Evolutionary conservation across 2,888 invertebrate genomes (phyloP), one percentile per base, ranked within the genome.

Genomic region (Scrobipalpa costella): DNA sequence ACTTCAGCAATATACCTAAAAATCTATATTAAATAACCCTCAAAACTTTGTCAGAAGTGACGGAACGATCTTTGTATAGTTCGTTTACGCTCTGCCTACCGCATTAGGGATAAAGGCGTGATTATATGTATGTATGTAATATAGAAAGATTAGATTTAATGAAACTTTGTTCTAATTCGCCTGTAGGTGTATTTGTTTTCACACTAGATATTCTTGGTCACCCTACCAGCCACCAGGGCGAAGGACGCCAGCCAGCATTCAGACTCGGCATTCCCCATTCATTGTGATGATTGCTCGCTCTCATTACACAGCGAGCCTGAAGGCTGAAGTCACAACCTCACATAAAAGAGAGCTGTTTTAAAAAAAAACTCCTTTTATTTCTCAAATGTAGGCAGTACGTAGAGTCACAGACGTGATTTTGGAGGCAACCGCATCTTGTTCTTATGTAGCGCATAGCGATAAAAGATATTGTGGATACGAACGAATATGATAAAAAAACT

Each of bases 231-330:
- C 64, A 66, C 61, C 70, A 68, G 66, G 66, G 61, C 70, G 70
- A 72, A 77, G 76, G 73, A 72, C 72, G 71, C 72, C 19, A 73
- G 71, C 72, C 19, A 73, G 80, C 80, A 84, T 85, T 86, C 84
- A 87, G 78, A 80, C 78, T 68, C 76, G 68, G 71, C 72, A 64
- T 71, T 69, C 69, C 70, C 85, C 79, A 87, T 89, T 89, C 88
- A 89, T 89, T 88, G 88, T 88, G 86, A 84, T 86, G 86, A 88
- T 88, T 89, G 87, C 88, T 80, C 78, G 74, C 81, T 80, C 85
- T 87, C 87, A 86, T 86, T 86, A 85, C 79, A 80, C 78, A 55
- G 34, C 33, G 34, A 34, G 55, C 34, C 55, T 27, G 34, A 15
- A 15, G 55, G 15, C 55, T 27, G 34, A 15, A 55, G 55, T 55